Conservation (phyloP, 1,140 invertebrate species). For the Papilio xuthus region DNA sequence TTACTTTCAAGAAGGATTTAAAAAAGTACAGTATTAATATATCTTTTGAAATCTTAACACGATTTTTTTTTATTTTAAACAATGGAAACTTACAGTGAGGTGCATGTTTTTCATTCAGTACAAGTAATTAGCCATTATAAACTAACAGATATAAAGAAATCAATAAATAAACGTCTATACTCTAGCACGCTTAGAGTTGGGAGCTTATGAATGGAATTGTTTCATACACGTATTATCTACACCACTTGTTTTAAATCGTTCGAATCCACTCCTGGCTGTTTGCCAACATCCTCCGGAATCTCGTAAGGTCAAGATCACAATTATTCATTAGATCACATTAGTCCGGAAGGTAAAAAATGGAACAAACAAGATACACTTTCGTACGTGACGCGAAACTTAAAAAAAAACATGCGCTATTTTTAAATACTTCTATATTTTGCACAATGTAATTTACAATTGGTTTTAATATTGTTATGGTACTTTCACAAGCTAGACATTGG, state of each 20-base stretch:
- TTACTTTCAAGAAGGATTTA: no score
- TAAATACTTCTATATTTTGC: not conserved
- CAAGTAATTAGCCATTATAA: no score
- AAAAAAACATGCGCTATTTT: not conserved
- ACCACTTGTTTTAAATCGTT: constrained; percentile 16
- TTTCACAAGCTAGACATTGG: not conserved
- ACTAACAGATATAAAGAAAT: no score
- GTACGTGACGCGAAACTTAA: not conserved
- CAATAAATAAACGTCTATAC: no score
- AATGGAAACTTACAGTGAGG: no score
- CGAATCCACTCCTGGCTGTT: not conserved
- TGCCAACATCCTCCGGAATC: constrained; percentile 15
- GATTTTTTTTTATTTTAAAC: no score
- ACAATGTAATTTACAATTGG: not conserved
- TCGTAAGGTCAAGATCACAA: constrained; percentile 23
- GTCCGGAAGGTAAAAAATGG: constrained; percentile 6
- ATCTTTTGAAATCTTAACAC: no score
- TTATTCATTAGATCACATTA: not conserved
- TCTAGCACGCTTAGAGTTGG: not conserved
- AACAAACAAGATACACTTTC: not conserved
- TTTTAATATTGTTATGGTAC: not conserved
- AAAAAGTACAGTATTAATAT: no score
- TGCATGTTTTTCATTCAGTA: no score
- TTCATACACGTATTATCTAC: not conserved
- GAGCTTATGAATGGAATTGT: not conserved